Evolutionary conservation across 1,140 invertebrate species (phyloP), one percentile per base, ranked within the genome.

Genomic region (Drosophila persimilis): DNA sequence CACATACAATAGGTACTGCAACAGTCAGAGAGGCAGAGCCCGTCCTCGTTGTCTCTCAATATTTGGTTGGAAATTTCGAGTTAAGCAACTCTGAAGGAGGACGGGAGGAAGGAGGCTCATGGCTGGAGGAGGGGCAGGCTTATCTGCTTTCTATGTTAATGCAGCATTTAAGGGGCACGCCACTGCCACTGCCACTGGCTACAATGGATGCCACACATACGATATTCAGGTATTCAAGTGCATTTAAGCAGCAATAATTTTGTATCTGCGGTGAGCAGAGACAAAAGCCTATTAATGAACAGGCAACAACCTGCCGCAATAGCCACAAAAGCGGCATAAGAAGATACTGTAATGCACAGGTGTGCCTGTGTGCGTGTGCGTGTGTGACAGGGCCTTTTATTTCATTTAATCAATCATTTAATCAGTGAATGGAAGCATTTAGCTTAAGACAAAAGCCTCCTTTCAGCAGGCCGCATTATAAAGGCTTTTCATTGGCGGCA

Each of bases 201-300:
- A 50, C 35, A 39, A 39, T 39, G 35, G 1, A 39, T 39, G 35
- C 11, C 11, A 11, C 35, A 39, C 35, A 39, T 39, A 26, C 24
- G 24, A 26, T 26, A 13, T 39, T 39, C 11, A 39, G 11, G 11
- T 39, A 86, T 86, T 86, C 78, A 83, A 88, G 83, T 86, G 83
- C 83, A 86, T 86, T 86, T 88, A 64, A 86, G 83, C 84, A 75
- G 83, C 83, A 86, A 86, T 86, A 86, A 86, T 86, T 13, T 88
- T 84, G 24, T 26, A 26, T 26, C 88, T 86, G 83, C 67, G 83
- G 83, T 88, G 77, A 76, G 74, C 83, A 86, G 79, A 86, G 77
- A 86, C 83, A 86, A 86, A 86, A 88, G 81, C 81, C 83, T 88
- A 86, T 86, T 88, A 86, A 86, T 88, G 81, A 81, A 86, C 83